These are phyloP conservation scores for Pandemis corylana DNA, from an alignment of 2,888 invertebrate genomes.

Conservation along the genomic window DNA sequence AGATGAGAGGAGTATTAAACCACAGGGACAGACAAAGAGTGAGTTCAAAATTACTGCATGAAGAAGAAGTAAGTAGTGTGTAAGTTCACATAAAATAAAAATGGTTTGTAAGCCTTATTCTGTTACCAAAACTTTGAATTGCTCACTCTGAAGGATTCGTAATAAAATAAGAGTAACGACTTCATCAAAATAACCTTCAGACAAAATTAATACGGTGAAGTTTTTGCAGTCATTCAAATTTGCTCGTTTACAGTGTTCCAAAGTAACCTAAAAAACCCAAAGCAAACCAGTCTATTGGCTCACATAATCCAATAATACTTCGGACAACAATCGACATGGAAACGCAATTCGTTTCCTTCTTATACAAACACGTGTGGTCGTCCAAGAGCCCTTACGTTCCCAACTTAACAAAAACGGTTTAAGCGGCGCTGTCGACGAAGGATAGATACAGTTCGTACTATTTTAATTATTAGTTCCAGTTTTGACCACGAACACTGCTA, in stretches of 20 bases:
- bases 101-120: no score
- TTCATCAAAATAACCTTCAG: no score
- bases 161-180: no score
- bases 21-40: no score
- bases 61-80: no score
- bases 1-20: no score
- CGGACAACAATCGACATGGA: conserved; percentile 49
- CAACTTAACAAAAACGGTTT: conserved; percentile 1
- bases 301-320: conserved; percentile 29
- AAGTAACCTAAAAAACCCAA: not conserved
- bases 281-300: conserved; percentile 11
- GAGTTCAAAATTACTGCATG: no score
- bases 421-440: not conserved
- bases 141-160: no score
- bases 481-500: conserved; percentile 10
- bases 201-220: not conserved
- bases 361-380: conserved; percentile 29
- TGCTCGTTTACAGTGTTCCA: not conserved
- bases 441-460: not conserved
- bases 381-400: conserved; percentile 22
- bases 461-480: conserved; percentile 1
- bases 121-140: no score
- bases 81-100: no score
- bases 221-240: not conserved
- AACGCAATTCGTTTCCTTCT: conserved; percentile 52